Conservation (phyloP, 2,888 invertebrate genomes). For the Tillus elongatus region DNA sequence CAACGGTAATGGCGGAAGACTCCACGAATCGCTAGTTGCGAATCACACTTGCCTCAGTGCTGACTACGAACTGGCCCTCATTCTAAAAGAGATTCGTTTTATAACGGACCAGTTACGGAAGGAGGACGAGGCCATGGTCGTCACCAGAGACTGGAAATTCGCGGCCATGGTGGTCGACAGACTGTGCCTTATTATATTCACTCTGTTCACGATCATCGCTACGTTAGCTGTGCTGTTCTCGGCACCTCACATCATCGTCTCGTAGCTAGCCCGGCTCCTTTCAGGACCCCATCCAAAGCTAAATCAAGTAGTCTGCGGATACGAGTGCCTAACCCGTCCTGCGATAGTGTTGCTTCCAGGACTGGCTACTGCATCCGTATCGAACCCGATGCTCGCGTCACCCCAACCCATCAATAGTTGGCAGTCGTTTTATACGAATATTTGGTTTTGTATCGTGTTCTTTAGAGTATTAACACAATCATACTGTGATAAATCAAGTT, state of each 20-base stretch:
- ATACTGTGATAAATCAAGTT: constrained; percentile 62
- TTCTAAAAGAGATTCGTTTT: constrained; percentile 88
- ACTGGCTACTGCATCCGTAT: constrained; percentile 19
- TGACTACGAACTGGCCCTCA: constrained; percentile 88
- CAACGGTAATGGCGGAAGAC: constrained; percentile 55
- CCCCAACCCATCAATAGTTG: constrained; percentile 25
- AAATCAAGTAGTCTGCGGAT: constrained; percentile 18
- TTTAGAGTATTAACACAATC: constrained; percentile 43
- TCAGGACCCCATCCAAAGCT: constrained; percentile 19
- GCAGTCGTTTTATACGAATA: constrained; percentile 35
- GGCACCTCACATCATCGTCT: constrained; percentile 92
- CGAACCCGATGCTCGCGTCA: constrained; percentile 25
- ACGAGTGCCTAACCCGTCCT: constrained; percentile 18
- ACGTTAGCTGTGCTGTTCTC: constrained; percentile 94
- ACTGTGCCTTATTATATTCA: constrained; percentile 99
- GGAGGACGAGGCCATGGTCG: constrained; percentile 88
- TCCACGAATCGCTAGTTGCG: constrained; percentile 62
- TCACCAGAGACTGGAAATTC: constrained; percentile 98
- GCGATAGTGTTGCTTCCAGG: constrained; percentile 13
- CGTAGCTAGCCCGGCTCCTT: constrained; percentile 56
- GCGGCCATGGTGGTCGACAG: constrained; percentile 99
- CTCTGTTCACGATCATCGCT: constrained; percentile 94
- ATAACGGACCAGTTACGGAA: constrained; percentile 90
- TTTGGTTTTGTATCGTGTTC: constrained; percentile 39
- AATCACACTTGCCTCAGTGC: constrained; percentile 84